phyloP scores from a whole-genome alignment of 2,888 invertebrate species.

The Sesia bembeciformis region DNA sequence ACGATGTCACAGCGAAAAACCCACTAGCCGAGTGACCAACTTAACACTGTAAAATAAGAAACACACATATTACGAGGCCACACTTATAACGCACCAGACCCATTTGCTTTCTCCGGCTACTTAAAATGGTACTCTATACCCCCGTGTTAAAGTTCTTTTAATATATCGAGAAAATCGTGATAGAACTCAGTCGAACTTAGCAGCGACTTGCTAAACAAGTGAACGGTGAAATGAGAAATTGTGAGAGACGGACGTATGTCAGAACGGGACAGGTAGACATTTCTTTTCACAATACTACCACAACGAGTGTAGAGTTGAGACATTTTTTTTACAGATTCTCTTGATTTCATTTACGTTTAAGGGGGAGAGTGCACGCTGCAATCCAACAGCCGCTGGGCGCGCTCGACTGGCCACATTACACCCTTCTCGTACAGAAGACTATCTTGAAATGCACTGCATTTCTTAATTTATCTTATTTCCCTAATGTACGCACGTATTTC shows the following conservation, averaged over 20 bases:
- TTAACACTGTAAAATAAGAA: conserved; percentile 70
- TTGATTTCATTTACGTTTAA: not conserved
- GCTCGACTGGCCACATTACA: too few relatives aligned
- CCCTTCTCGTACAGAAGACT: too few relatives aligned
- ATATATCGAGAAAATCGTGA: not conserved
- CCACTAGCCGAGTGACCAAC: conserved; percentile 74
- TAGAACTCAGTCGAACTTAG: conserved; percentile 42
- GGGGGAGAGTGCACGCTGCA: too few relatives aligned
- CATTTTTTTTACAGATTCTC: not conserved
- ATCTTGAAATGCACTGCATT: too few relatives aligned
- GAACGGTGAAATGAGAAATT: conserved; percentile 75
- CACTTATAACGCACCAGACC: conserved; percentile 32
- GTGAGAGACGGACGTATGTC: conserved; percentile 49
- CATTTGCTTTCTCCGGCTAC: conserved; percentile 22
- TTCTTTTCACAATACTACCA: conserved; percentile 42
- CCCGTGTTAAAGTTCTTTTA: conserved; percentile 5
- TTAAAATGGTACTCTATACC: conserved; percentile 11
- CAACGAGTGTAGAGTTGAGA: conserved; percentile 21
- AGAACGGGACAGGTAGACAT: conserved; percentile 45
- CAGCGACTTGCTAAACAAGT: conserved; percentile 64
- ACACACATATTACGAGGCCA: conserved; percentile 58
- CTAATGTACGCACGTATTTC: too few relatives aligned
- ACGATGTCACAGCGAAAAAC: conserved; percentile 37
- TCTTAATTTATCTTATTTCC: too few relatives aligned
- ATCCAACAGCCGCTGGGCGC: too few relatives aligned